phyloP scores from a whole-genome alignment of 2,797 vertebrate species.

The Trichosurus vulpecula region DNA sequence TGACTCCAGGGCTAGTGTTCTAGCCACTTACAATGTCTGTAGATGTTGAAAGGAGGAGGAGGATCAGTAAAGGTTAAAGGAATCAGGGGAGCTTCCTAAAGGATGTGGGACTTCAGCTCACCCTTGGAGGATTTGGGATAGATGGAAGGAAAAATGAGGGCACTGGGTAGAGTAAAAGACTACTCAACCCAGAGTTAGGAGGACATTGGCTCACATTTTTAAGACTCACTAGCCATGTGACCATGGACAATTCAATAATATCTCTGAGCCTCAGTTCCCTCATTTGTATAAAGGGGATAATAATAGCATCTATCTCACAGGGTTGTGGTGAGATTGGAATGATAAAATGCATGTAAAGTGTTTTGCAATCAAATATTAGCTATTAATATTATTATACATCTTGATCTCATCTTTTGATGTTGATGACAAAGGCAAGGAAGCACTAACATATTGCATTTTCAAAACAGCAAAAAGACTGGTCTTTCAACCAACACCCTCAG shows the following conservation, averaged over 20 bases:
- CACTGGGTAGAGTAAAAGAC: background rate
- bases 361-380: background rate
- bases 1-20: background rate
- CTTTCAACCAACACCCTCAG: background rate
- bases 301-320: accelerated
- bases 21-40: background rate
- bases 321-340: background rate
- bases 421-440: background rate
- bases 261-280: background rate
- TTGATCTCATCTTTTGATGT: background rate
- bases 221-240: conserved; percentile 36
- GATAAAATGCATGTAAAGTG: background rate
- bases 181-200: background rate
- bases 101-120: background rate
- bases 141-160: background rate
- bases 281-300: conserved; percentile 27
- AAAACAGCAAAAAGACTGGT: background rate
- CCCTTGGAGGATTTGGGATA: background rate
- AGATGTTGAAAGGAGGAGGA: background rate
- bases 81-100: background rate
- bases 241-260: conserved; percentile 13
- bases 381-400: background rate
- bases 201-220: conserved; percentile 49
- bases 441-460: background rate
- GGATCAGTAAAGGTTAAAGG: too few relatives aligned